Evolutionary conservation across 2,888 invertebrate genomes (phyloP).

Genomic region (Chrysomela aeneicollis): DNA sequence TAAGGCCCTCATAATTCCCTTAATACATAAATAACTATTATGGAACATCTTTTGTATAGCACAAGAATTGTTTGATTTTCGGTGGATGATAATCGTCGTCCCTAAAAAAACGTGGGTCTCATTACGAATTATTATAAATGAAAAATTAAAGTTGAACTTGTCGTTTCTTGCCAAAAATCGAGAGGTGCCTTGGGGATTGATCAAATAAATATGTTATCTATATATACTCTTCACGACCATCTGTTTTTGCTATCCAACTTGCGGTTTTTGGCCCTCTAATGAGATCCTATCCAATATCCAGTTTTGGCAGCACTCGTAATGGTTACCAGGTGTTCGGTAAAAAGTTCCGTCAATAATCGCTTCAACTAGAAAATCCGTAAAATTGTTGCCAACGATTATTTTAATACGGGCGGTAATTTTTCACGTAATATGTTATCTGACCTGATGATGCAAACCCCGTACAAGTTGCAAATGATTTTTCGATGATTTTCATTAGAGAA

Average conservation of each 20-base stretch:
- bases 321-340: background rate
- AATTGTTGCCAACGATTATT: slow-evolving; percentile 6
- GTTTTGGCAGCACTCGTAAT: slow-evolving; percentile 31
- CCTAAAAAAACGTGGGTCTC: too few relatives aligned
- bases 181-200: background rate
- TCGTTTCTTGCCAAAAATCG: too few relatives aligned
- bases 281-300: slow-evolving; percentile 32
- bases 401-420: background rate
- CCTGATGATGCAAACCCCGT: too few relatives aligned
- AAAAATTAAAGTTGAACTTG: too few relatives aligned
- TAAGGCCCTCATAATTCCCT: too few relatives aligned
- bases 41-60: too few relatives aligned
- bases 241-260: slow-evolving; percentile 36
- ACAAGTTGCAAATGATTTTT: too few relatives aligned
- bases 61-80: too few relatives aligned
- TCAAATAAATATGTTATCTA: slow-evolving; percentile 12
- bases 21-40: too few relatives aligned
- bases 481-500: background rate
- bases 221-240: slow-evolving; percentile 36
- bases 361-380: background rate
- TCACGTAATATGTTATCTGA: slow-evolving; percentile 4
- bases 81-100: too few relatives aligned
- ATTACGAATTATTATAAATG: too few relatives aligned
- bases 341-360: too few relatives aligned
- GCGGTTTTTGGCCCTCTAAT: slow-evolving; percentile 42